Conservation (phyloP, 2,888 invertebrate species). For the Kryphioiulus occultus region DNA sequence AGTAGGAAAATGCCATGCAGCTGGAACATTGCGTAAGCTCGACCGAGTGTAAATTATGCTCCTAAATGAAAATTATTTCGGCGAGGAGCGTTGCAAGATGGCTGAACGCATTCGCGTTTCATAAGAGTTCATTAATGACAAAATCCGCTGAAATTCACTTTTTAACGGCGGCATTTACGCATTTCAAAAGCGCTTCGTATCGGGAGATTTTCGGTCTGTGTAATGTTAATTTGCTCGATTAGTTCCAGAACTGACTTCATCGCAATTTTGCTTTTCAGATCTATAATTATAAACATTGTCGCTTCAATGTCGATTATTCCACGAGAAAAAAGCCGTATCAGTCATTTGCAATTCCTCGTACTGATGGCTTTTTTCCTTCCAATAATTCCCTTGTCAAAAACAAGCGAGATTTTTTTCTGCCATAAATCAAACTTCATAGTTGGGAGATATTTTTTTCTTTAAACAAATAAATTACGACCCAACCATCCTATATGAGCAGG, state of each 20-base stretch:
- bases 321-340: not conserved
- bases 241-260: slow-evolving; percentile 34
- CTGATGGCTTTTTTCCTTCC: not conserved
- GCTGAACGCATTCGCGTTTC: not conserved
- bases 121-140: not conserved
- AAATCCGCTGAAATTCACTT: not conserved
- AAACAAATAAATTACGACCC: not conserved
- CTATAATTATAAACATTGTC: slow-evolving; percentile 15
- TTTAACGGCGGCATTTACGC: not conserved
- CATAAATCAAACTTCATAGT: slow-evolving; percentile 18
- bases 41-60: not conserved
- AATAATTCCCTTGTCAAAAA: slow-evolving; percentile 35
- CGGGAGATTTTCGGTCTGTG: slow-evolving; percentile 11
- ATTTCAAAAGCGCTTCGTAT: not conserved
- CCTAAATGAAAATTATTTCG: slow-evolving; percentile 9
- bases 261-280: not conserved
- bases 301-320: slow-evolving; percentile 6
- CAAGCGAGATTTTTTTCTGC: not conserved
- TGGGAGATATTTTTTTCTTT: not conserved
- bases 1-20: not conserved
- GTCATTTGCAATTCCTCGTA: not conserved
- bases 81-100: not conserved
- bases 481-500: not conserved
- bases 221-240: not conserved
- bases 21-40: not conserved